Percentiles rank a stretch among this genome's conserved stretches.
Conservation (phyloP, 2,797 vertebrate genomes). For the Salmo trutta region DNA sequence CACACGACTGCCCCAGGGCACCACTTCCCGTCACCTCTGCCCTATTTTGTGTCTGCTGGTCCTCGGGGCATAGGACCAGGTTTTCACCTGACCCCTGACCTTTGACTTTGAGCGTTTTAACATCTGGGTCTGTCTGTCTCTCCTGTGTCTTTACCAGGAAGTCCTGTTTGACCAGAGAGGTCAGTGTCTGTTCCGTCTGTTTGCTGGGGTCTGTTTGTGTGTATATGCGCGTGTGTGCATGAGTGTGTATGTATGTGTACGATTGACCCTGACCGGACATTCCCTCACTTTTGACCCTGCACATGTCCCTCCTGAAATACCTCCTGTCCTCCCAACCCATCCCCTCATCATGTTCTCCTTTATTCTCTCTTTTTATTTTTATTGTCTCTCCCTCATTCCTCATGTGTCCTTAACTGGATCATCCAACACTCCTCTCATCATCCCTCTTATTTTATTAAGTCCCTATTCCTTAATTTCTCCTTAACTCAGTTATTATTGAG, state of each 20-base stretch:
- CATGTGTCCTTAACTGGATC: constrained; percentile 41
- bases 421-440: neutral
- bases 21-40: constrained; percentile 29
- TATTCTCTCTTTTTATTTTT: neutral
- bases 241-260: too few relatives aligned
- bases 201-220: too few relatives aligned
- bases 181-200: constrained; percentile 32
- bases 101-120: constrained; percentile 58
- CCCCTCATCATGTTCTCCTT: constrained; percentile 31
- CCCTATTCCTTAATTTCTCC: neutral
- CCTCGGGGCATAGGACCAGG: constrained; percentile 53
- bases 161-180: constrained; percentile 50
- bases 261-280: constrained; percentile 61
- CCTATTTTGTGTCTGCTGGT: constrained; percentile 46
- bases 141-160: constrained; percentile 66
- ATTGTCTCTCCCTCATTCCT: constrained; percentile 32
- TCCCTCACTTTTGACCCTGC: constrained; percentile 62
- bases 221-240: constrained; percentile 14
- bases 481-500: neutral
- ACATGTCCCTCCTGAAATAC: constrained; percentile 23
- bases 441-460: neutral
- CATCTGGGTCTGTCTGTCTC: constrained; percentile 58
- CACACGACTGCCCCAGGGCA: constrained; percentile 5
- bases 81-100: constrained; percentile 58
- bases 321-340: constrained; percentile 22